Base-by-base conservation (phyloP, 2,797 vertebrate genomes). In the Pygocentrus nattereri region DNA sequence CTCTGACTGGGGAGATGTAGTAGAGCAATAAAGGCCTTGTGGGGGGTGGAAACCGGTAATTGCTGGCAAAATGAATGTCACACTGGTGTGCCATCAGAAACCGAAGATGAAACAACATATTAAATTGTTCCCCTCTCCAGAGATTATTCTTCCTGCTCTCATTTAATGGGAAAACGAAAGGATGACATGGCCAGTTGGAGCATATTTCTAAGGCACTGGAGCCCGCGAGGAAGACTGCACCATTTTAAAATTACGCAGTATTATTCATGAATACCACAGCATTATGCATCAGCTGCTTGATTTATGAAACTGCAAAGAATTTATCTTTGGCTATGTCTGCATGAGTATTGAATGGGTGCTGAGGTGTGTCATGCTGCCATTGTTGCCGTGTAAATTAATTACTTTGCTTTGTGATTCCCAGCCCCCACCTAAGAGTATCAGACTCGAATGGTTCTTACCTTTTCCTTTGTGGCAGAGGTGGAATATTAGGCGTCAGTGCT, bases 1-100 rank as follows among this genome's bases (percentile, higher is more conserved):
- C 31, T 11, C 21, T 44, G 65, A 23, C n/a, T 44, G n/a, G 38
- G 16, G 54, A 79, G 74, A 73, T 65, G 50, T 54, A 73, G 72
- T 19, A 64, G 30, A 62, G 69, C 70, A 79, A 61, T 76, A 68
- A 81, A 54, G 21, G 49, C 67, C 41, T 76, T 68, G 49, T 41
- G 41, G 25, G 64, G 31, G 58, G 68, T n/a, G 80, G 49, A 56
- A 78, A 80, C 27, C 76, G 27, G 56, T 83, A 81, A 83, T 79
- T 76, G 76, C 80, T 69, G 31, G 71, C 65, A 38, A 83, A 87
- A 83, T 83, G 18, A 83, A 88, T 87, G 61, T 87, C 76, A 75
- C 76, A 23, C 31, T 41, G 62, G 27, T 65, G 50, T 81, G 73
- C 54, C 41, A 78, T 87, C 61, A 65, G 72, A 50, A 74, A 61